phyloP scores from a whole-genome alignment of 2,113 vertebrate species.

The Canis aureus region DNA sequence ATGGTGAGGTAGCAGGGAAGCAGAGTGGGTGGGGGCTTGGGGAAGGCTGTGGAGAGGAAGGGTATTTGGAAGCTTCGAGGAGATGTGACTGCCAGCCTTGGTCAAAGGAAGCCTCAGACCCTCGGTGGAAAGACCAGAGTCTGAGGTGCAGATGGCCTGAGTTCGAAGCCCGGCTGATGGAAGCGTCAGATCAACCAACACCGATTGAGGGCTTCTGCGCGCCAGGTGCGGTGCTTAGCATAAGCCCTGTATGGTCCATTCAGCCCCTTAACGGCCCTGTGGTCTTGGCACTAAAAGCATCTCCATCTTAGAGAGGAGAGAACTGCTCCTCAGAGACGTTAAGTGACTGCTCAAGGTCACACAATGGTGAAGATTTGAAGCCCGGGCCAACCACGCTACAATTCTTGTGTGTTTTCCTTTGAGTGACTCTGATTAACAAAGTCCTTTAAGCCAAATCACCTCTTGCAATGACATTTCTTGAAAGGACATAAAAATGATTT shows the following conservation, averaged over 20 bases:
- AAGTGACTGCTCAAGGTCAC: neutral
- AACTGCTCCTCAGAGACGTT: neutral
- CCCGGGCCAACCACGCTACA: no score
- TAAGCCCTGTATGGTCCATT: neutral
- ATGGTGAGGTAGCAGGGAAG: rapidly evolving
- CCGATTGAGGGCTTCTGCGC: rapidly evolving
- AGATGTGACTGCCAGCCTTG: neutral
- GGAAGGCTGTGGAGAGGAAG: no score
- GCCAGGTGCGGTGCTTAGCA: neutral
- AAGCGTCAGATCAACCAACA: neutral
- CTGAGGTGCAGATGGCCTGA: neutral
- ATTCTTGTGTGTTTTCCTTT: neutral
- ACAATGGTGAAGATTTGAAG: neutral
- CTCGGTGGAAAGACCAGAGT: neutral
- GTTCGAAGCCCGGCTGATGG: neutral
- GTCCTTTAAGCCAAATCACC: neutral
- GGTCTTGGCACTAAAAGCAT: neutral
- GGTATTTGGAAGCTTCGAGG: neutral
- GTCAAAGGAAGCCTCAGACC: neutral
- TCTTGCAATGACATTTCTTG: neutral
- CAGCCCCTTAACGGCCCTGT: rapidly evolving
- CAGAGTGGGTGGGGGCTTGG: neutral
- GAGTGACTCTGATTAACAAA: neutral
- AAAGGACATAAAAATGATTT: neutral
- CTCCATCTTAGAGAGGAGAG: neutral